Conservation (phyloP, 1,140 invertebrate genomes). For the Scaptomyza hsui region DNA sequence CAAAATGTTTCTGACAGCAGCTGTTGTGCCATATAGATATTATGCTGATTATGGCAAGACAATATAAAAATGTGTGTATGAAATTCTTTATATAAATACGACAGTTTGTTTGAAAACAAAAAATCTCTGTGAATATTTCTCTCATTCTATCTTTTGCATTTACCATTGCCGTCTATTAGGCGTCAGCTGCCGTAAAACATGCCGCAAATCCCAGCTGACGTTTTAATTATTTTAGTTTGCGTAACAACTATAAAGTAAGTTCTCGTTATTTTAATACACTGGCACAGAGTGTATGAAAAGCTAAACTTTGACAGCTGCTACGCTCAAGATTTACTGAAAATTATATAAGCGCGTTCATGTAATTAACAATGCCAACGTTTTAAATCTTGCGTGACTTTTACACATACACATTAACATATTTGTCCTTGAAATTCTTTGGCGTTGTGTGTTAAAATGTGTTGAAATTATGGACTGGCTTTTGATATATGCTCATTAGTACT, state of each 20-base stretch:
- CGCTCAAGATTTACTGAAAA: not conserved
- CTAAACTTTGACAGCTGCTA: not conserved
- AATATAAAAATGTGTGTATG: too few relatives aligned
- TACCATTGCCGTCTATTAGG: constrained; percentile 25
- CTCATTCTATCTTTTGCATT: not conserved
- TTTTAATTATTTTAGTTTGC: constrained; percentile 12
- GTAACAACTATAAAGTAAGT: constrained; percentile 1
- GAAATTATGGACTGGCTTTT: not conserved
- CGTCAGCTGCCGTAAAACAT: constrained; percentile 9
- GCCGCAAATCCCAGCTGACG: not conserved
- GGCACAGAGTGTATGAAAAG: not conserved
- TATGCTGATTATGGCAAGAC: too few relatives aligned
- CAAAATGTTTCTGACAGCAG: constrained; percentile 35
- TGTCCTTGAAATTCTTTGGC: constrained; percentile 38
- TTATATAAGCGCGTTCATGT: not conserved
- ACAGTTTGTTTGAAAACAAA: not conserved
- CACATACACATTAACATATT: constrained; percentile 23
- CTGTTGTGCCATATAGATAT: constrained; percentile 6
- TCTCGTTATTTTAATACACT: not conserved
- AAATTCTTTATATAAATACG: too few relatives aligned
- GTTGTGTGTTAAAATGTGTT: not conserved
- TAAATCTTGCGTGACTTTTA: constrained; percentile 40
- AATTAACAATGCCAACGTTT: not conserved
- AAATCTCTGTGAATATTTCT: not conserved
- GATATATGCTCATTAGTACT: constrained; percentile 20